Conservation (phyloP, 2,113 vertebrate species). For the Semnopithecus entellus region DNA sequence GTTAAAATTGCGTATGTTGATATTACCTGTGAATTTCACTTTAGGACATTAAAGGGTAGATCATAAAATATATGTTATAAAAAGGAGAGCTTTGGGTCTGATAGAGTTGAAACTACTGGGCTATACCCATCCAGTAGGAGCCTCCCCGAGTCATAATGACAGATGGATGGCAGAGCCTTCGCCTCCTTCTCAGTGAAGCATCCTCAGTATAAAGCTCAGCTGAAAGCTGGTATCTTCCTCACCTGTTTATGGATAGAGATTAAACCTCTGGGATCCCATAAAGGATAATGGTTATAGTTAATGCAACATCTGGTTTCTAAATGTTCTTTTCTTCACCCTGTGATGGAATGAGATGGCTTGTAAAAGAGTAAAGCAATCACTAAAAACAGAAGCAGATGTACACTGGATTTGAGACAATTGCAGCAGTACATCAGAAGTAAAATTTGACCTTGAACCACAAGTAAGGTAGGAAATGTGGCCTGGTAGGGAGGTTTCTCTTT, state of each 20-base stretch:
- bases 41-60: background rate
- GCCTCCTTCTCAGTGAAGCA: slow-evolving; percentile 75
- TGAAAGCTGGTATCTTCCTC: slow-evolving; percentile 81
- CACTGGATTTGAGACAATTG: slow-evolving; percentile 54
- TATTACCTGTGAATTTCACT: slow-evolving; percentile 59
- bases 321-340: slow-evolving; percentile 73
- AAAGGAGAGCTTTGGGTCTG: background rate
- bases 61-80: background rate
- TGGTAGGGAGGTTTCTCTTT: slow-evolving; percentile 26
- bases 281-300: slow-evolving; percentile 82
- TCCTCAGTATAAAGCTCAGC: slow-evolving; percentile 79
- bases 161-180: background rate
- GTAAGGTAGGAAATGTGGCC: slow-evolving; percentile 9
- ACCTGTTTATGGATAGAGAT: slow-evolving; percentile 84
- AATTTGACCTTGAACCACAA: slow-evolving; percentile 51
- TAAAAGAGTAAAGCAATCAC: slow-evolving; percentile 65
- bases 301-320: slow-evolving; percentile 80
- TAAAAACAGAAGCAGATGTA: slow-evolving; percentile 71
- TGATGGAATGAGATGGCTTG: slow-evolving; percentile 58
- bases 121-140: background rate
- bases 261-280: slow-evolving; percentile 84
- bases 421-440: slow-evolving; percentile 13
- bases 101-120: background rate
- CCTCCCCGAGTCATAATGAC: background rate
- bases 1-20: slow-evolving; percentile 61